Base-by-base conservation (phyloP, 2,888 invertebrate genomes). In the Trimorus sp. region DNA sequence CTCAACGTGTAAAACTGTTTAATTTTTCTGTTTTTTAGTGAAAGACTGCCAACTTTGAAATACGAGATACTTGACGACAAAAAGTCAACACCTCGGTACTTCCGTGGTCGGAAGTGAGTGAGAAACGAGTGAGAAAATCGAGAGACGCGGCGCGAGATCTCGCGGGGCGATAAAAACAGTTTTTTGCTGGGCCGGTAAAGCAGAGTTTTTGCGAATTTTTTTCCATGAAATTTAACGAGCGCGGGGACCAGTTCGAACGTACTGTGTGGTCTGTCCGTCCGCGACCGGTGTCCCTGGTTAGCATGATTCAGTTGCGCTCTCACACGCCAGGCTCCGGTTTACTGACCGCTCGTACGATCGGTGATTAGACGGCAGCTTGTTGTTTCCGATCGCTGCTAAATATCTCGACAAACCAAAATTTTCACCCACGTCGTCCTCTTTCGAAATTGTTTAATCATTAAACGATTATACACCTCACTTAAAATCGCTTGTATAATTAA, bases 371-470 rank as follows among this genome's bases (percentile, higher is more conserved):
- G 83, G 7, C 11, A 1, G 40, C 40, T 40, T 40, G 40, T 40
- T 9, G 40, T 83, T 84, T 78, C 78, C 79, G 84, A 84, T 84
- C 82, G 79, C 77, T 79, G 81, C 83, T 81, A 84, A 84, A 83
- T 84, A 84, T 83, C 84, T 80, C 38, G 38, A 36, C 11, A 45
- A 45, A 12, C 45, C 2, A 45, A 9, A 45, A 45, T 26, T 1
- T 26, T 26, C 2, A 26, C 26, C 26, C 26, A 26, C 26, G 26
- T 4, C 2, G 4, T 26, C 2, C 2, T 26, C 26, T 26, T 26
- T 3, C 26, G 4, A 4, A 26, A 26, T n/a, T 26, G 26, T 26
- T 26, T 26, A 26, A n/a, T n/a, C n/a, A n/a, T n/a, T n/a, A n/a
- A n/a, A n/a, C n/a, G n/a, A n/a, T n/a, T n/a, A n/a, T n/a, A n/a